These are phyloP conservation scores for Protonemura montana DNA, from an alignment of 2,888 invertebrate species.

Conservation along the genomic window DNA sequence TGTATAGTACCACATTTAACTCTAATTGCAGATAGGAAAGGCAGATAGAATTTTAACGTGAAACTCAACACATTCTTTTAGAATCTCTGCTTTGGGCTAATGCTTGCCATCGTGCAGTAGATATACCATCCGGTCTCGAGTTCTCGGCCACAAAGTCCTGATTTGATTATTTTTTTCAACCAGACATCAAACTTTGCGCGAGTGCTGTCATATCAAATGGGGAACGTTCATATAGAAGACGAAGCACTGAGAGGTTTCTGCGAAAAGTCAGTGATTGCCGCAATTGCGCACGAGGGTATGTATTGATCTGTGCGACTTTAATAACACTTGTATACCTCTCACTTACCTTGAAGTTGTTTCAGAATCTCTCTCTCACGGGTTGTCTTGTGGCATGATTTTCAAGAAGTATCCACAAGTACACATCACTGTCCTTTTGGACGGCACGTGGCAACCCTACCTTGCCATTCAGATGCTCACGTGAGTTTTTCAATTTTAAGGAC, in stretches of 20 bases:
- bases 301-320: neutral
- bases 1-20: too few species aligned
- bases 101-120: too few species aligned
- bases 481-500: too few species aligned
- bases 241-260: slow-evolving; percentile 36
- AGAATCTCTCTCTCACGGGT: slow-evolving; percentile 32
- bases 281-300: slow-evolving; percentile 32
- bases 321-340: neutral
- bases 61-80: too few species aligned
- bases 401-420: slow-evolving; percentile 40
- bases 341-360: neutral
- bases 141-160: too few species aligned
- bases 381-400: slow-evolving; percentile 35
- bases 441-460: slow-evolving; percentile 36
- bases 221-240: slow-evolving; percentile 38
- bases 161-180: too few species aligned
- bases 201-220: slow-evolving; percentile 39
- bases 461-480: slow-evolving; percentile 39
- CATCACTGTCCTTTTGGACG: slow-evolving; percentile 42
- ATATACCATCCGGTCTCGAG: too few species aligned
- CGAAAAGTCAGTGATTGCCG: slow-evolving; percentile 21
- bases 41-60: too few species aligned
- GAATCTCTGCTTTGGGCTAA: too few species aligned
- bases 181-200: slow-evolving; percentile 45
- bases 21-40: too few species aligned